Percentiles rank a stretch among this genome's conserved stretches.
These are phyloP conservation scores for Orthosia incerta DNA, from an alignment of 2,888 invertebrate genomes.

Conservation along the genomic window DNA sequence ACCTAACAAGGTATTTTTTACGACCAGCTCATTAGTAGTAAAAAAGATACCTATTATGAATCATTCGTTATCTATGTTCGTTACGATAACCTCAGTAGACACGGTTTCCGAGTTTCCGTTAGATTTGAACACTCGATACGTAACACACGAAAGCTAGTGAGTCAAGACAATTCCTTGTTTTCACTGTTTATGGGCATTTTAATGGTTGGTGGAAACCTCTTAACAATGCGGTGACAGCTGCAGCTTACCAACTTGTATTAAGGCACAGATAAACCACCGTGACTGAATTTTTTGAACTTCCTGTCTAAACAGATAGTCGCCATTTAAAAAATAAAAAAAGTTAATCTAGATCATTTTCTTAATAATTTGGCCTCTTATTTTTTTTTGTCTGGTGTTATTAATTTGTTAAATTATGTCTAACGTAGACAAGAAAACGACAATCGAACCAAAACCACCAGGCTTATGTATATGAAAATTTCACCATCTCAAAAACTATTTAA, in stretches of 20 bases:
- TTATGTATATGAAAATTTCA: too few species aligned
- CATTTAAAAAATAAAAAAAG: too few species aligned
- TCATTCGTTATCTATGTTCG: slow-evolving; percentile 35
- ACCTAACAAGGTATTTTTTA: slow-evolving; percentile 35
- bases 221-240: slow-evolving; percentile 40
- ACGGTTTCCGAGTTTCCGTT: slow-evolving; percentile 39
- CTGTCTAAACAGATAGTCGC: too few species aligned
- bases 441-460: too few species aligned
- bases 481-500: too few species aligned
- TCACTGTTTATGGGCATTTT: slow-evolving; percentile 55
- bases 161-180: slow-evolving; percentile 62
- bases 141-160: slow-evolving; percentile 55
- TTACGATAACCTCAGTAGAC: slow-evolving; percentile 33
- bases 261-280: too few species aligned
- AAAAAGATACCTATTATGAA: slow-evolving; percentile 50
- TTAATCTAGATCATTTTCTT: too few species aligned
- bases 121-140: slow-evolving; percentile 25
- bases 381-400: too few species aligned
- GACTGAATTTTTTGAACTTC: too few species aligned
- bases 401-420: too few species aligned
- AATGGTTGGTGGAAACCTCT: slow-evolving; percentile 29
- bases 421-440: too few species aligned
- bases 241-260: slow-evolving; percentile 25
- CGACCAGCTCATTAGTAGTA: slow-evolving; percentile 36
- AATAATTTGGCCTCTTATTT: too few species aligned